Conservation (phyloP, 2,888 invertebrate species). For the Morinoia aosen region DNA sequence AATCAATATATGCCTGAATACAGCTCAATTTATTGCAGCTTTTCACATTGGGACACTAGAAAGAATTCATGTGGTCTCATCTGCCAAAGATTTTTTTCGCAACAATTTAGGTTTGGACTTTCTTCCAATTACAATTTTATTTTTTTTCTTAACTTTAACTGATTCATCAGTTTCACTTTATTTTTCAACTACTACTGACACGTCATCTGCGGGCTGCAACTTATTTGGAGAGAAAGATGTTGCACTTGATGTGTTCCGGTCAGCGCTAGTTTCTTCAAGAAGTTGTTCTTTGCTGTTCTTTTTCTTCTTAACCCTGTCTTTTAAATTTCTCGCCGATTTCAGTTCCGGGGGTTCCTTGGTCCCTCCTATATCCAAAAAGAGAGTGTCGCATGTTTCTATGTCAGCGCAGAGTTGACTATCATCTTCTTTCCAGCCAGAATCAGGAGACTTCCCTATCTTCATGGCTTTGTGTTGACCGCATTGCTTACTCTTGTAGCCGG, state of each 20-base stretch:
- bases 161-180: neutral
- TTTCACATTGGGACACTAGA: neutral
- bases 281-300: slow-evolving; percentile 49
- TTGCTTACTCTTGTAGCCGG: slow-evolving; percentile 34
- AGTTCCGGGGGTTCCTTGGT: slow-evolving; percentile 66
- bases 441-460: neutral
- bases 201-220: slow-evolving; percentile 10
- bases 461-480: neutral
- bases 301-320: slow-evolving; percentile 65
- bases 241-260: neutral
- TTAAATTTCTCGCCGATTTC: slow-evolving; percentile 64
- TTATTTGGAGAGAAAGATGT: neutral
- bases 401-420: slow-evolving; percentile 62
- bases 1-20: neutral
- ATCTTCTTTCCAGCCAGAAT: slow-evolving; percentile 53
- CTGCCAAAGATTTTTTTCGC: slow-evolving; percentile 35
- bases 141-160: slow-evolving; percentile 64
- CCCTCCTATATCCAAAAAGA: slow-evolving; percentile 63
- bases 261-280: neutral
- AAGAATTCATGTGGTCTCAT: neutral
- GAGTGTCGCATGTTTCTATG: slow-evolving; percentile 64
- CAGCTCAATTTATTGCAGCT: neutral
- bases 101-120: slow-evolving; percentile 54
- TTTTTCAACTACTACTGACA: neutral
- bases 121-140: slow-evolving; percentile 66